Evolutionary conservation across 2,888 invertebrate genomes (phyloP).

Genomic region (Euplagia quadripunctaria): DNA sequence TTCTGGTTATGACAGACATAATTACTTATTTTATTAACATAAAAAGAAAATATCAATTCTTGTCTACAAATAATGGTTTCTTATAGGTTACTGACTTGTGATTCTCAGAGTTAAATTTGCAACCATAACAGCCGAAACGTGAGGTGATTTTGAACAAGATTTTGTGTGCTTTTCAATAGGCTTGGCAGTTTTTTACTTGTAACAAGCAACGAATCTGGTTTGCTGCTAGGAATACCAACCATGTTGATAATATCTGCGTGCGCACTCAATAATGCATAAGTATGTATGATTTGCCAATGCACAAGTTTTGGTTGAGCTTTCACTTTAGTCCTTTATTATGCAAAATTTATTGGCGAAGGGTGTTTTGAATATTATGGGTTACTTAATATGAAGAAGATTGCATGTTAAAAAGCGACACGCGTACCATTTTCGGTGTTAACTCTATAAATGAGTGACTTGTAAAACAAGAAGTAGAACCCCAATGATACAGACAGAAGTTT

Average conservation of each 20-base stretch:
- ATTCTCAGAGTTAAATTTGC: slow-evolving; percentile 6
- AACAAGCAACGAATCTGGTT: not conserved
- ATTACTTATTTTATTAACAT: not conserved
- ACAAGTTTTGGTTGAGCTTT: slow-evolving; percentile 39
- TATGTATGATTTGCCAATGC: slow-evolving; percentile 16
- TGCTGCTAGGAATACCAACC: slow-evolving; percentile 36
- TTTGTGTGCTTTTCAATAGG: not conserved
- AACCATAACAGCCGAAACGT: slow-evolving; percentile 26
- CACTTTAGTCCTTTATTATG: slow-evolving; percentile 33
- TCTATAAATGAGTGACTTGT: not conserved
- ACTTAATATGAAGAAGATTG: not conserved
- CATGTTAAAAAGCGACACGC: not conserved
- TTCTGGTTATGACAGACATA: not conserved
- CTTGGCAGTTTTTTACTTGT: slow-evolving; percentile 4
- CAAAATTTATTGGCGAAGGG: slow-evolving; percentile 3
- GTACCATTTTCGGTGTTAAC: not conserved
- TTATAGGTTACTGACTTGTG: slow-evolving; percentile 10
- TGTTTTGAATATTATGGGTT: slow-evolving; percentile 20
- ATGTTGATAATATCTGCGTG: slow-evolving; percentile 22
- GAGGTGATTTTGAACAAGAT: slow-evolving; percentile 25
- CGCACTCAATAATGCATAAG: slow-evolving; percentile 23
- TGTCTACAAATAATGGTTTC: not conserved
- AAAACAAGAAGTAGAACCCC: not conserved
- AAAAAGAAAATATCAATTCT: not conserved
- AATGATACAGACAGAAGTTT: not conserved